Base-by-base conservation (phyloP, 2,888 invertebrate genomes). In the Orthosia cruda region DNA sequence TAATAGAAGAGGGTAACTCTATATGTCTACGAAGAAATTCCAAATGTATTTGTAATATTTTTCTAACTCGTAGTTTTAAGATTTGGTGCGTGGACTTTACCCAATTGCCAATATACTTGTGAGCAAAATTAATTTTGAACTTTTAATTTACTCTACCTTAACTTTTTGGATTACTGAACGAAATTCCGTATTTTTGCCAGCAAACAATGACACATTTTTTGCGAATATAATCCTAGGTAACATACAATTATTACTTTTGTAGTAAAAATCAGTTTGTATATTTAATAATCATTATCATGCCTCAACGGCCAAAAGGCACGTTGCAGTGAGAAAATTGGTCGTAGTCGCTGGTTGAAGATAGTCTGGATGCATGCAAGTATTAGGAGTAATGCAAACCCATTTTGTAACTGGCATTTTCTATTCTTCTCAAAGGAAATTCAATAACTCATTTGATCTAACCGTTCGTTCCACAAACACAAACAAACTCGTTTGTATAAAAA, bases 101-200 rank as follows among this genome's bases (percentile, higher is more conserved):
- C 59, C 54, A 52, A 63, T 59, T 54, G 20, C n/a, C 26, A 67
- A 12, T 58, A 18, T n/a, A 52, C 70, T 58, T 73, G 45, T 65
- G n/a, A 18, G 16, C 23, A 55, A 67, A 71, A 79, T 32, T 54
- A 79, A 59, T 74, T 77, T 55, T 0, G 12, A 73, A 83, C 32
- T 73, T 77, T 9, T 26, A 66, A 69, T 52, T 67, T 55, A 45
- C 57, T 47, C 47, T 47, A 47, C 13, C 3, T n/a, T 52, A 59
- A 63, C 62, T 58, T 61, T 66, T 71, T 58, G 20, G 2, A 49
- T 49, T 68, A 50, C 9, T 13, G 7, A 32, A 13, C 45, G n/a
- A 52, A 32, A 15, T 62, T 32, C 15, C 40, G n/a, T 32, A 12
- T 50, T 26, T 67, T 71, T 50, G 1, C 15, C 32, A 50, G 20